A percentile compares a stretch with the other conserved stretches of the same genome.
Conservation (phyloP, 1,140 invertebrate species). For the Gryon sp. region DNA sequence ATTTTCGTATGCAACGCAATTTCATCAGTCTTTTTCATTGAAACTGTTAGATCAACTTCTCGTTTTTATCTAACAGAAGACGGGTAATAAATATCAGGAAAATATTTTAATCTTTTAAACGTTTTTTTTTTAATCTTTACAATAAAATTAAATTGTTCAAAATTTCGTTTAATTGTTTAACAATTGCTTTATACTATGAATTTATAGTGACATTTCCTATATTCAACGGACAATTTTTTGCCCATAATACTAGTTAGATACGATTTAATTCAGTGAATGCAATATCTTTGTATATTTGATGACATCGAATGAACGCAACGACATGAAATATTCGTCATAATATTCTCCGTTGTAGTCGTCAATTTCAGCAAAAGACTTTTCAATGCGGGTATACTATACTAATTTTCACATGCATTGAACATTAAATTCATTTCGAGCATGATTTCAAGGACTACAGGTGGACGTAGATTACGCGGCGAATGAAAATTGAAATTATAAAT, state of each 20-base stretch:
- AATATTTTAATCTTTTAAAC: no score
- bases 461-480: conserved; percentile 11
- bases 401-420: conserved; percentile 40
- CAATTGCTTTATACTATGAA: no score
- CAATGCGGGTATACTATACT: conserved; percentile 40
- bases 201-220: no score
- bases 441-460: conserved; percentile 45
- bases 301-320: background rate
- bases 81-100: no score
- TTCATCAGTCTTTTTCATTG: background rate
- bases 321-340: conserved; percentile 32
- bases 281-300: conserved; percentile 16
- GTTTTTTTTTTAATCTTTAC: no score
- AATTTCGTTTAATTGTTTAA: no score
- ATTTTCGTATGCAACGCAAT: background rate
- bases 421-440: conserved; percentile 33
- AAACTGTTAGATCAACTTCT: no score
- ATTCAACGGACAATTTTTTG: no score
- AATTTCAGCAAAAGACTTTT: conserved; percentile 27
- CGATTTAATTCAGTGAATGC: background rate
- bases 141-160: no score
- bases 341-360: conserved; percentile 19
- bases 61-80: no score
- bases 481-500: conserved; percentile 33
- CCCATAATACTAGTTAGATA: no score